Evolutionary conservation across 2,797 vertebrate genomes (phyloP).

Genomic region (Fringilla coelebs): DNA sequence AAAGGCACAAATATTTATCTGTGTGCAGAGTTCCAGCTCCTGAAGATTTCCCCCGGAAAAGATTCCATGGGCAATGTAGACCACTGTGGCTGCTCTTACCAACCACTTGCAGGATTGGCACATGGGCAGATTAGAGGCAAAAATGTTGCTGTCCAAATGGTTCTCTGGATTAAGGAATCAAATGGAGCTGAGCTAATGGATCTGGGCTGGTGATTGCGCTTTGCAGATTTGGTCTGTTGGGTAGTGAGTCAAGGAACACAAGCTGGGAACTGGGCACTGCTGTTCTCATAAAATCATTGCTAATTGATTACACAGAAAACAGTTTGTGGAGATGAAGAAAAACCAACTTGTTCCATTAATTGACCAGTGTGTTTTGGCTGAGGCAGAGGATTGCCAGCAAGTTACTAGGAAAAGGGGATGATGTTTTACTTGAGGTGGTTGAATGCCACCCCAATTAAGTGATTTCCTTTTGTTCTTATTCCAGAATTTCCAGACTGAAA

Average conservation of each 20-base stretch:
- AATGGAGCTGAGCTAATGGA: background rate
- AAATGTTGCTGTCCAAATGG: background rate
- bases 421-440: background rate
- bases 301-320: background rate
- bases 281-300: background rate
- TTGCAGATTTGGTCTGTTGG: background rate
- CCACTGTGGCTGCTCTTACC: background rate
- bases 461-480: background rate
- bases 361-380: background rate
- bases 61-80: background rate
- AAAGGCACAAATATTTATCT: background rate
- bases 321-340: background rate
- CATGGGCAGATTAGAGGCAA: background rate
- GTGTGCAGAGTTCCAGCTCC: background rate
- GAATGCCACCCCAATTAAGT: background rate
- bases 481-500: background rate
- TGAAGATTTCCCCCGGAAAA: background rate
- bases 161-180: background rate
- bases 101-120: accelerated
- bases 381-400: background rate
- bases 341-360: accelerated
- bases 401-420: background rate
- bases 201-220: no score
- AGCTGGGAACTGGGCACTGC: background rate
- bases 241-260: background rate